Evolutionary conservation across 1,140 invertebrate genomes (phyloP).

Genomic region (Pseudoatta argentina): DNA sequence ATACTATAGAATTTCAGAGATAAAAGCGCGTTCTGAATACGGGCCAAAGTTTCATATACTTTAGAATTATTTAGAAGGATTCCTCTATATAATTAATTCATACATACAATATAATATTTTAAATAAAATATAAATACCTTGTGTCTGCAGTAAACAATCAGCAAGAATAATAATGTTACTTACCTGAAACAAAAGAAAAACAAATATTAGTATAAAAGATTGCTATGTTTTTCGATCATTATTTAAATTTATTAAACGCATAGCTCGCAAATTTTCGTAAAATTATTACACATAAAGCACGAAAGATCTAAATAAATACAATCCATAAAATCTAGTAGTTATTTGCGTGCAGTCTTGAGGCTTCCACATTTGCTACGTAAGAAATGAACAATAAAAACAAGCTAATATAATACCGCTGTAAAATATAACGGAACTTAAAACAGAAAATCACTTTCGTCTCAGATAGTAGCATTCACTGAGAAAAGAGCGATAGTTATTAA

Average conservation of each 20-base stretch:
- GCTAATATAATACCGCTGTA: background rate
- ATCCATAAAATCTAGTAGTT: conserved; percentile 30
- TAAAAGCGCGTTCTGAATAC: no score
- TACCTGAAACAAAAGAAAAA: no score
- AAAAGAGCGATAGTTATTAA: no score
- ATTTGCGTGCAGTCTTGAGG: conserved; percentile 23
- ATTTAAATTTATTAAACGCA: background rate
- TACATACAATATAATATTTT: background rate
- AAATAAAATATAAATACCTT: conserved; percentile 19
- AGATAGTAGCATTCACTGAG: no score
- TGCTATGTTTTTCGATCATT: background rate
- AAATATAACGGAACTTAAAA: no score
- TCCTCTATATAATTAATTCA: background rate
- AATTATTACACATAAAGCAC: conserved; percentile 59
- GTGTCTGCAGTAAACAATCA: background rate
- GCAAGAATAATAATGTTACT: background rate
- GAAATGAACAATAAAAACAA: background rate
- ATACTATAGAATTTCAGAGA: no score
- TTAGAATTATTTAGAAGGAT: background rate
- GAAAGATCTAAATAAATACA: conserved; percentile 1
- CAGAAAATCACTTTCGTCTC: no score
- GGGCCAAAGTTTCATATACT: background rate
- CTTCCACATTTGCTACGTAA: conserved; percentile 45
- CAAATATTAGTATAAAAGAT: conserved; percentile 8
- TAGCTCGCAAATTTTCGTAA: conserved; percentile 4